These are phyloP conservation scores for Boleophthalmus pectinirostris DNA, from an alignment of 2,113 vertebrate genomes.

Conservation along the genomic window DNA sequence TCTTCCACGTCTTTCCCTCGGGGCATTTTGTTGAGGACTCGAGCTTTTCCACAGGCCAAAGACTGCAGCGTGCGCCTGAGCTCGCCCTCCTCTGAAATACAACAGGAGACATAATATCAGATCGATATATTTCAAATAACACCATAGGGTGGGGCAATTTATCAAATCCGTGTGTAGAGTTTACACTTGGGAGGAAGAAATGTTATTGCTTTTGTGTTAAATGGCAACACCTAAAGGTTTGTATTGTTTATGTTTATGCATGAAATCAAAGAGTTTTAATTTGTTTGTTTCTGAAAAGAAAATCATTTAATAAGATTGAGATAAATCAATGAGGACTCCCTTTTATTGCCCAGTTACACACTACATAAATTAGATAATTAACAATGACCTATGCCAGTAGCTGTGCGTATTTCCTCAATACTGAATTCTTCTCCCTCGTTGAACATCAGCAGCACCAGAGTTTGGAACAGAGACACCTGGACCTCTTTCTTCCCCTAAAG, in stretches of 20 bases:
- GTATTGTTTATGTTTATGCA: too few species aligned
- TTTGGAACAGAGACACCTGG: conserved; percentile 98
- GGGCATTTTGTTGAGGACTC: conserved; percentile 93
- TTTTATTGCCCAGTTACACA: not conserved
- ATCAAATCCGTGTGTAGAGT: too few species aligned
- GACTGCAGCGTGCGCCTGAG: conserved; percentile 94
- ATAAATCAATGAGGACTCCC: too few species aligned
- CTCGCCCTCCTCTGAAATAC: conserved; percentile 90
- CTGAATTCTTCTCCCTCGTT: conserved; percentile 98
- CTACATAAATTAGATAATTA: not conserved
- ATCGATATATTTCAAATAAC: not conserved
- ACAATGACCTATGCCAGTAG: conserved; percentile 91
- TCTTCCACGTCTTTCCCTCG: conserved; percentile 98
- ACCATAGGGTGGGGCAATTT: too few species aligned
- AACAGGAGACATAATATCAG: not conserved
- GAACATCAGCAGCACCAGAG: conserved; percentile 97
- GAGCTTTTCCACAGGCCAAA: conserved; percentile 95
- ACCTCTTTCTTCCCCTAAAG: conserved; percentile 93
- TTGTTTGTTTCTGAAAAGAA: too few species aligned
- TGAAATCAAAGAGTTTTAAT: too few species aligned
- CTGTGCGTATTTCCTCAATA: conserved; percentile 94
- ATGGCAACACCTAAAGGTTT: too few species aligned
- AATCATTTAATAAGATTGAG: too few species aligned
- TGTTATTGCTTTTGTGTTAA: too few species aligned
- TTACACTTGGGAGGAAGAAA: too few species aligned